Percentiles rank a stretch among this genome's conserved stretches.
phyloP scores from a whole-genome alignment of 2,888 invertebrate genomes.

The Salpingus planirostris region DNA sequence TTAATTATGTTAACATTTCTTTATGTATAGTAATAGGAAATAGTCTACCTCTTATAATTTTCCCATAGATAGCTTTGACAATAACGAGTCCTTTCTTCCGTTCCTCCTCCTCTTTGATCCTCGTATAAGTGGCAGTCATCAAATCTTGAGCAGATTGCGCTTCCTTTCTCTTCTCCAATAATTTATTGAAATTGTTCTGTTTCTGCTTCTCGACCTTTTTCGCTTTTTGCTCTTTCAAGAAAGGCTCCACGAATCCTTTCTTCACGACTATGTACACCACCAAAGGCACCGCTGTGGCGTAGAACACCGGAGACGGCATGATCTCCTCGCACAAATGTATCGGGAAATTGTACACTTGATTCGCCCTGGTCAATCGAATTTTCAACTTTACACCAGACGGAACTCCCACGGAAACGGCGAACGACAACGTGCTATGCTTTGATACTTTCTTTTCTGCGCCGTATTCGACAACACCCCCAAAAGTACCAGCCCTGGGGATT shows the following conservation, averaged over 20 bases:
- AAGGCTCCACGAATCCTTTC: constrained; percentile 77
- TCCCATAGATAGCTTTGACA: constrained; percentile 73
- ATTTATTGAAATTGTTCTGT: constrained; percentile 68
- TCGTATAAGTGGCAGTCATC: constrained; percentile 83
- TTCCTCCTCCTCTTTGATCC: constrained; percentile 75
- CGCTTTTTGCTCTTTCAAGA: constrained; percentile 66
- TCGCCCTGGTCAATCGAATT: constrained; percentile 81
- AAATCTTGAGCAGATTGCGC: constrained; percentile 80
- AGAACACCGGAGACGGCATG: constrained; percentile 83
- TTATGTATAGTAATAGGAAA: constrained; percentile 3
- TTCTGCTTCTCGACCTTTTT: constrained; percentile 74
- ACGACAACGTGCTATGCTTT: constrained; percentile 78
- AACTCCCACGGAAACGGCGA: constrained; percentile 74
- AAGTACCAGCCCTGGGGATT: constrained; percentile 66
- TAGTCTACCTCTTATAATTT: constrained; percentile 46
- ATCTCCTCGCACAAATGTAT: constrained; percentile 87
- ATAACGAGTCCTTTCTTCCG: constrained; percentile 78
- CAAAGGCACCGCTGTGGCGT: constrained; percentile 83
- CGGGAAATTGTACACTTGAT: constrained; percentile 81
- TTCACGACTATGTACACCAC: constrained; percentile 74
- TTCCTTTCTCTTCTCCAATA: constrained; percentile 72
- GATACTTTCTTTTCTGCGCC: constrained; percentile 90
- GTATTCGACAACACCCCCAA: constrained; percentile 81
- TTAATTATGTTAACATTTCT: neutral
- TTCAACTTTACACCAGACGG: constrained; percentile 84